These are phyloP conservation scores for Sinocyclocheilus anophthalmus DNA, from an alignment of 2,113 vertebrate species.

Conservation along the genomic window DNA sequence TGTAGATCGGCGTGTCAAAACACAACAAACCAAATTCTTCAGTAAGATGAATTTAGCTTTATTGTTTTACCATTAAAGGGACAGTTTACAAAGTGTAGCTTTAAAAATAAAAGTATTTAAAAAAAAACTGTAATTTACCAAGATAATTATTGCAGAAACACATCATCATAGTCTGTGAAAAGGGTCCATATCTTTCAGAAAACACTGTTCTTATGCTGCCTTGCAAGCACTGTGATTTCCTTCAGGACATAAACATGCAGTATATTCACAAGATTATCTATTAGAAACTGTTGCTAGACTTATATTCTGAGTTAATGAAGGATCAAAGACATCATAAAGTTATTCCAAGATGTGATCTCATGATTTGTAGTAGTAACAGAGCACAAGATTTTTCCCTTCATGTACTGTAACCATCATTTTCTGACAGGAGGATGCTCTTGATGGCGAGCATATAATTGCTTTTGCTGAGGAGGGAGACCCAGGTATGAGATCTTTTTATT, in stretches of 20 bases:
- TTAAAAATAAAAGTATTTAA: not conserved
- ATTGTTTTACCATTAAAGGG: not conserved
- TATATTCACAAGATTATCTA: not conserved
- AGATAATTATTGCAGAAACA: not conserved
- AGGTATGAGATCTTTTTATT: conserved; percentile 67
- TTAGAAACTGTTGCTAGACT: not conserved
- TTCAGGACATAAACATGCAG: not conserved
- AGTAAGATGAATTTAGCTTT: not conserved
- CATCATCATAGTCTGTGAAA: not conserved
- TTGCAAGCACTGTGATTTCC: conserved; percentile 18
- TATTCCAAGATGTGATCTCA: not conserved
- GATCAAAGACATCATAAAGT: not conserved
- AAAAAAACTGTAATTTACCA: not conserved
- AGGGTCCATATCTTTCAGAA: not conserved
- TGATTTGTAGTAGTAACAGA: not conserved
- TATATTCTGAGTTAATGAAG: not conserved
- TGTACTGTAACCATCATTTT: conserved; percentile 2
- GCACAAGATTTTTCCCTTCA: not conserved
- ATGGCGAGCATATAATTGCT: conserved; percentile 90
- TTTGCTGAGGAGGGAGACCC: conserved; percentile 90
- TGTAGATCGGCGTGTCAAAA: not conserved
- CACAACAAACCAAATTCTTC: not conserved
- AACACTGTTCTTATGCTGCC: conserved; percentile 1
- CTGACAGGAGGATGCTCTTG: conserved; percentile 84
- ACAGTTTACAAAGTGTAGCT: not conserved